A percentile compares a stretch with the other conserved stretches of the same genome.
Evolutionary conservation across 2,113 vertebrate species (phyloP).

Genomic region (Tringa solitaria): DNA sequence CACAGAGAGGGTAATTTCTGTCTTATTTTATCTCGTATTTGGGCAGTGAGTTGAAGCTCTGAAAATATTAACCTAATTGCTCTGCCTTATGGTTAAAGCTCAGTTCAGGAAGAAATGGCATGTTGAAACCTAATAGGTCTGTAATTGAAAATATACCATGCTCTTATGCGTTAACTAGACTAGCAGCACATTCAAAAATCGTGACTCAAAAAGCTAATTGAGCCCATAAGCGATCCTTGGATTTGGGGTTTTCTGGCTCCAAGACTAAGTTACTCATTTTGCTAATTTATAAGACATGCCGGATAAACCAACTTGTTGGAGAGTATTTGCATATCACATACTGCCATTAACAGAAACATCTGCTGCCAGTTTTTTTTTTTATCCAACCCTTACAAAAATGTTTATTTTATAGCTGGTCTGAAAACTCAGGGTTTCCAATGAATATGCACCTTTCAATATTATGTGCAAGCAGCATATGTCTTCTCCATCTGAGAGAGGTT

Average conservation of each 20-base stretch:
- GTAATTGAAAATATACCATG: not conserved
- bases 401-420: not conserved
- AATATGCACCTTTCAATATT: not conserved
- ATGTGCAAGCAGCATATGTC: accelerated
- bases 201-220: not conserved
- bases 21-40: not conserved
- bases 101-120: not conserved
- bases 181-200: not conserved
- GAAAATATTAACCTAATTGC: not conserved
- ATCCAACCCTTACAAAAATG: not conserved
- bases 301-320: not conserved
- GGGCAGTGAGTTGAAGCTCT: not conserved
- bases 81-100: not conserved
- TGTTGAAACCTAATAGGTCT: not conserved
- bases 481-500: not conserved
- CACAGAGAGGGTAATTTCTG: not conserved
- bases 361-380: not conserved
- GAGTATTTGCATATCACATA: not conserved
- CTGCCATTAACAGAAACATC: not conserved
- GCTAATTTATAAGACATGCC: not conserved
- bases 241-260: not conserved
- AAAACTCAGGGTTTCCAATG: not conserved
- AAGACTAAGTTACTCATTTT: not conserved
- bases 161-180: not conserved
- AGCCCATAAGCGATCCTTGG: not conserved